These are phyloP conservation scores for Schizopygopsis malacanthus DNA, from an alignment of 2,797 vertebrate species.

Conservation along the genomic window DNA sequence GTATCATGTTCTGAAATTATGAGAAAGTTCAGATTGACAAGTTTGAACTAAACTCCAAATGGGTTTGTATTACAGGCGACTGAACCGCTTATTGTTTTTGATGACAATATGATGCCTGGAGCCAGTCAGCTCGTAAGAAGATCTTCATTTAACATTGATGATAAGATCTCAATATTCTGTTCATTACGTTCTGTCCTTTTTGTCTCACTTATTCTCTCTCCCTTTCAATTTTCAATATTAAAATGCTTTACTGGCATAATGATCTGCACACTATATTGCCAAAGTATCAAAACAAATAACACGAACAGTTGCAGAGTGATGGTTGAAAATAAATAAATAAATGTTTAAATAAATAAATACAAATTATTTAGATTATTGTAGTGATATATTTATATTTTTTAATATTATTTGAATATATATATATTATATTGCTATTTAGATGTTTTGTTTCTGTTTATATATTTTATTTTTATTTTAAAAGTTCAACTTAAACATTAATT, in stretches of 20 bases:
- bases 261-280: not conserved
- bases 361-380: no score
- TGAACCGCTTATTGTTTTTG: slow-evolving; percentile 77
- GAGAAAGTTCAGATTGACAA: not conserved
- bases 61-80: slow-evolving; percentile 64
- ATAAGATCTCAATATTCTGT: not conserved
- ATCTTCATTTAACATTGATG: not conserved
- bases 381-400: not conserved
- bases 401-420: not conserved
- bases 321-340: not conserved
- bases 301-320: not conserved
- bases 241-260: not conserved
- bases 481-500: not conserved
- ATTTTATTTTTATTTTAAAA: no score
- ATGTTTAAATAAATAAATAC: not conserved
- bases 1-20: not conserved
- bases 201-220: not conserved
- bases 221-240: not conserved
- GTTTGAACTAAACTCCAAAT: slow-evolving; percentile 6
- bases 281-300: not conserved
- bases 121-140: slow-evolving; percentile 58
- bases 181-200: not conserved
- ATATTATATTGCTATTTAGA: not conserved
- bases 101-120: slow-evolving; percentile 64
- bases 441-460: not conserved